Evolutionary conservation across 2,888 invertebrate species (phyloP).

Genomic region (Protonemura montana): DNA sequence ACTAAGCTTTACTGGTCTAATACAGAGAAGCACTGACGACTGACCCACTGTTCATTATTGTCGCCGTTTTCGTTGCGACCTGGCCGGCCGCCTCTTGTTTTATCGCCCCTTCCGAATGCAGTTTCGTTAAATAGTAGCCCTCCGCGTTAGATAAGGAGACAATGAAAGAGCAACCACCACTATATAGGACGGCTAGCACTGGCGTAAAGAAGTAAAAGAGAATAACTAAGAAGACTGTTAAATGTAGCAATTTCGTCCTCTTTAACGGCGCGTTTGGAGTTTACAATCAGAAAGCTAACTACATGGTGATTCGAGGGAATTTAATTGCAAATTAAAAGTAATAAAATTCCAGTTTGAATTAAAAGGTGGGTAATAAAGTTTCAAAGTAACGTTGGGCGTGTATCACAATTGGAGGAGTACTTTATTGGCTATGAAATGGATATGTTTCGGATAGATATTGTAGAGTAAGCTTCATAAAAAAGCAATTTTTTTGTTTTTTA

Average conservation of each 20-base stretch:
- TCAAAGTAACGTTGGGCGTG: neutral
- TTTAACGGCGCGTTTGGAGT: neutral
- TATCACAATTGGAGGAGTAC: neutral
- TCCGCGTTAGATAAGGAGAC: neutral
- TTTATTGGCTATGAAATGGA: neutral
- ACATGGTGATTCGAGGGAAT: neutral
- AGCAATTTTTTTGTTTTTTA: neutral
- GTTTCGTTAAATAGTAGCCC: slow-evolving; percentile 28
- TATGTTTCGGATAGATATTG: neutral
- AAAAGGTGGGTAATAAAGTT: neutral
- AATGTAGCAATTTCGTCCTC: slow-evolving; percentile 4
- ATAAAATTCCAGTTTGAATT: slow-evolving; percentile 26
- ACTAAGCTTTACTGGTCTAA: neutral
- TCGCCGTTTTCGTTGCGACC: neutral
- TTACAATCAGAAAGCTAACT: slow-evolving; percentile 28
- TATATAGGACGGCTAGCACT: neutral
- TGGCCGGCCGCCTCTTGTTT: neutral
- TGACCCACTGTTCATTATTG: neutral
- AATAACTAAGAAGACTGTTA: neutral
- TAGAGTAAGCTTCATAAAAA: neutral
- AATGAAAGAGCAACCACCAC: neutral
- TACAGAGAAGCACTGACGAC: neutral
- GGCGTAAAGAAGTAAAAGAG: neutral
- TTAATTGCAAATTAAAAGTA: slow-evolving; percentile 36
- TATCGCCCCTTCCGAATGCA: slow-evolving; percentile 31